Conservation (phyloP, 2,113 vertebrate species). For the Nanger granti region DNA sequence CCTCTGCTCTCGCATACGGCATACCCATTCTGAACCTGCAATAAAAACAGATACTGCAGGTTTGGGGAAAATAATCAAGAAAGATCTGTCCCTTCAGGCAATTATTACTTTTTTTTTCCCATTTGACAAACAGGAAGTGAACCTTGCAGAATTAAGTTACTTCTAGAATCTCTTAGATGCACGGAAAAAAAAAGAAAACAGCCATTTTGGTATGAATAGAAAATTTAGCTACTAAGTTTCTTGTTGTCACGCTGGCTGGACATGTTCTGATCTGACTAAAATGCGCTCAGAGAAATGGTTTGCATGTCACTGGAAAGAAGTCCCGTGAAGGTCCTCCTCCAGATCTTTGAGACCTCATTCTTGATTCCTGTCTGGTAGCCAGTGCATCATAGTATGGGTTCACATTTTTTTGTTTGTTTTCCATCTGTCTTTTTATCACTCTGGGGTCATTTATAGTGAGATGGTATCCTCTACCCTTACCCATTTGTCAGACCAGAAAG, state of each 20-base stretch:
- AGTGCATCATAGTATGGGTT: neutral
- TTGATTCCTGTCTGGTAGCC: neutral
- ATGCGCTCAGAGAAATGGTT: neutral
- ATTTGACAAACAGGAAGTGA: neutral
- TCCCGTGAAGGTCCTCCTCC: neutral
- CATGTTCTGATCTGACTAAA: neutral
- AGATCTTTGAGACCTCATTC: neutral
- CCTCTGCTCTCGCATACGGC: neutral
- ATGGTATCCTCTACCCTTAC: neutral
- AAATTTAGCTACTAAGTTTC: conserved; percentile 9
- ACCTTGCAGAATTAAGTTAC: neutral
- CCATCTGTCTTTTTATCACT: neutral
- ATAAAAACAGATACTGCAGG: neutral
- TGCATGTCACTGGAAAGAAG: neutral
- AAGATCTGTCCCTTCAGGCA: neutral
- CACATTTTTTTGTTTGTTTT: neutral
- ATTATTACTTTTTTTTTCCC: neutral
- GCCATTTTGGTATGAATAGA: neutral
- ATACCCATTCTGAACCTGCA: neutral
- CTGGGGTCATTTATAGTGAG: neutral
- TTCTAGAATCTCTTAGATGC: neutral
- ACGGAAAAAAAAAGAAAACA: neutral
- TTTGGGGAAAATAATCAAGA: neutral
- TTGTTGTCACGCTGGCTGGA: neutral
- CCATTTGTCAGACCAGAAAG: neutral